A percentile compares a stretch with the other conserved stretches of the same genome.
Evolutionary conservation across 1,140 invertebrate genomes (phyloP).

Genomic region (Neelides sp.): DNA sequence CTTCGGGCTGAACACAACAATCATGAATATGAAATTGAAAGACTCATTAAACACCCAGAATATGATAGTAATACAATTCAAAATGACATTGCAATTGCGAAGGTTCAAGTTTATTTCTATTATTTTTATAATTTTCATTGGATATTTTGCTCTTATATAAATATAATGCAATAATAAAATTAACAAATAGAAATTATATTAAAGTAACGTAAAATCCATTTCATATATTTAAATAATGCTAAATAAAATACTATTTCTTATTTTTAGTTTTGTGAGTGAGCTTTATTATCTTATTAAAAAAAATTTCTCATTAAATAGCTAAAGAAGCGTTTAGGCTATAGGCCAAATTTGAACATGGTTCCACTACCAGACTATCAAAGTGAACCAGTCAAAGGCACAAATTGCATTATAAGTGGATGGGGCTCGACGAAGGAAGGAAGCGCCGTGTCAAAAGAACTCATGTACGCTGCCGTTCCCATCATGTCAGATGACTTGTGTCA

Average conservation of each 20-base stretch:
- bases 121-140: too few species aligned
- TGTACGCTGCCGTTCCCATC: constrained; percentile 28
- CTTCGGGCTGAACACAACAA: constrained; percentile 16
- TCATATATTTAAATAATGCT: not conserved
- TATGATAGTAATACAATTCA: constrained; percentile 22
- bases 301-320: too few species aligned
- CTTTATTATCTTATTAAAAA: too few species aligned
- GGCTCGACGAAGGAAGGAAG: constrained; percentile 26
- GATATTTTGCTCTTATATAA: too few species aligned
- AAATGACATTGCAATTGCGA: constrained; percentile 27
- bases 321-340: constrained; percentile 14
- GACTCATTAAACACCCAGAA: constrained; percentile 21
- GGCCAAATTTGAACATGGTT: constrained; percentile 20
- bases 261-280: not conserved
- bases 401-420: constrained; percentile 23
- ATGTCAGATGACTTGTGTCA: constrained; percentile 24
- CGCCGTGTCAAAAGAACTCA: constrained; percentile 19
- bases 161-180: too few species aligned
- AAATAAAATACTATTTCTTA: constrained; percentile 1
- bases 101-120: constrained; percentile 13
- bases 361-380: constrained; percentile 18
- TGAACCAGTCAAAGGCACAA: constrained; percentile 5
- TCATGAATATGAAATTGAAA: constrained; percentile 10
- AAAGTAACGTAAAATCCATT: not conserved
- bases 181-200: not conserved